Evolutionary conservation across 2,113 vertebrate species (phyloP), one percentile per base, ranked within the genome.

Genomic region (Leuciscus idus): DNA sequence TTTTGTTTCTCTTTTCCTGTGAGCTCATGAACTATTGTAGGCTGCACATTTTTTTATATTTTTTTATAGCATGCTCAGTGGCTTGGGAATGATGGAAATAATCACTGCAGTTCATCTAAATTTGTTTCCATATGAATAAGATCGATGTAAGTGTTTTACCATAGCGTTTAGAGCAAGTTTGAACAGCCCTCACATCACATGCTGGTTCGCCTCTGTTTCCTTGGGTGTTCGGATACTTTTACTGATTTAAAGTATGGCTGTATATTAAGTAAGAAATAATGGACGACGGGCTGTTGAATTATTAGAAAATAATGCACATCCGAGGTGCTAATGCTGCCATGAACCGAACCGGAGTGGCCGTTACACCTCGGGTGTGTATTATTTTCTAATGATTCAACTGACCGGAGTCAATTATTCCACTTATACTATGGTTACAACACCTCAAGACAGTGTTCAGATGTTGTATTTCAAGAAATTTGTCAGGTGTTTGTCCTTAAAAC

Each of bases 1-100:
- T 48, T 62, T 84, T 64, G 36, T 28, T 75, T 84, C 17, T 62
- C 43, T 55, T 76, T 64, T 68, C n/a, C 75, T 78, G 73, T 77
- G 46, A 78, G 74, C 39, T 64, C 36, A 48, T 81, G n/a, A 62
- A 81, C 57, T 64, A 64, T 26, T 36, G 39, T 50, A 62, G 57
- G 26, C 72, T 85, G 28, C 46, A 26, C 26, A 26, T 26, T 26
- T 36, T 4, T 36, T 36, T 36, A 55, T 17, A n/a, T 36, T 39
- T 66, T 64, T 62, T 81, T 48, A 48, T 6, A 48, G 72, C 43
- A 74, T 26, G 43, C 46, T 68, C 46, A 72, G 46, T 33, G 59
- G 21, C 61, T 43, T 77, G 43, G 21, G 43, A 46, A 73, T 52
- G 52, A 21, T 72, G 55, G n/a, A 57, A 77, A 76, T 52, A 30